Percentiles rank a stretch among this genome's conserved stretches.
Evolutionary conservation across 2,113 vertebrate species (phyloP).

Genomic region (Tachysurus fulvidraco): DNA sequence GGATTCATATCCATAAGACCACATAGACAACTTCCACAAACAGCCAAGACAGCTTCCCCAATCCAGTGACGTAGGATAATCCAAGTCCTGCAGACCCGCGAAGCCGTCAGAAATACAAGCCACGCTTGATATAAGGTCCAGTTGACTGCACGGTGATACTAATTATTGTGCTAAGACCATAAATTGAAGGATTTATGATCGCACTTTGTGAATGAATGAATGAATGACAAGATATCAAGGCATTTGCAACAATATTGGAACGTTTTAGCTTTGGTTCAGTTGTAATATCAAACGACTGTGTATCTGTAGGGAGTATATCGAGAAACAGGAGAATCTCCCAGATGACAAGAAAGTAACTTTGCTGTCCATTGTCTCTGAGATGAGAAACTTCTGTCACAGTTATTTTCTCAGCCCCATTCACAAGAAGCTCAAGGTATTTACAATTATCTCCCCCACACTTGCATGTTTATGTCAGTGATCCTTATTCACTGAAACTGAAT

Average conservation of each 20-base stretch:
- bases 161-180: no score
- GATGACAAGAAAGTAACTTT: conserved; percentile 46
- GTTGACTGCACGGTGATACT: no score
- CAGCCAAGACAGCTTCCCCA: no score
- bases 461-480: background rate
- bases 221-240: background rate
- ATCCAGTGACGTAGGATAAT: no score
- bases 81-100: no score
- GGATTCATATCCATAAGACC: no score
- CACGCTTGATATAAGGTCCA: no score
- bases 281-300: background rate
- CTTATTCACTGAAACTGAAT: background rate
- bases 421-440: conserved; percentile 76
- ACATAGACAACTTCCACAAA: no score
- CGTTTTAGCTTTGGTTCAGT: background rate
- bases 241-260: background rate
- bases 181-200: no score
- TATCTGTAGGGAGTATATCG: conserved; percentile 64
- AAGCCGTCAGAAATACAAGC: no score
- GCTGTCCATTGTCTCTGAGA: conserved; percentile 65
- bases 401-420: conserved; percentile 72
- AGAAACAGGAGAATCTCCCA: conserved; percentile 51
- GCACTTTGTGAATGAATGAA: no score
- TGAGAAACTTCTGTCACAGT: conserved; percentile 69
- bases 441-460: background rate